Base-by-base conservation (phyloP, 1,140 invertebrate species). In the Formica selysi region DNA sequence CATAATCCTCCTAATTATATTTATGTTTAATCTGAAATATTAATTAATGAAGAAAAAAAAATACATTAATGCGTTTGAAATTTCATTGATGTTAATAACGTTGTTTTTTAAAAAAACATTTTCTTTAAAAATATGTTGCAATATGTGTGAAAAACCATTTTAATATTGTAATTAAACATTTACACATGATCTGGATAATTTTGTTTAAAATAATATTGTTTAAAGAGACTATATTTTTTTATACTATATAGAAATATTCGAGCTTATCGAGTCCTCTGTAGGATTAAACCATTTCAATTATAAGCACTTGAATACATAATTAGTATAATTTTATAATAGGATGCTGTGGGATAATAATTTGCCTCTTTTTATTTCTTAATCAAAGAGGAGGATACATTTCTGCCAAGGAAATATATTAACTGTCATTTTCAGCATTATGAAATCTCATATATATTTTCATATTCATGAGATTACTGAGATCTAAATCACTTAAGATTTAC, bases 141-240 rank as follows among this genome's bases (percentile, higher is more conserved):
- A 44, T 29, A 10, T 48, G 10, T 38, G 57, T 44, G 51, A 51
- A 36, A 67, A 79, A 65, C 16, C 7, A 13, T 32, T 80, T 29
- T 16, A 61, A 32, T 38, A 8, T 19, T 22, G 61, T 67, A 76
- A 86, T 88, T 61, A 74, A 76, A 71, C 48, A 51, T 74, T 62
- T 59, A 57, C 51, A 74, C 71, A 19, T 48, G 44, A 48, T 51
- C 41, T 51, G 79, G 22, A 62, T 76, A 76, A 51, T 88, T 89
- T 73, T 79, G 54, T 88, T 88, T 70, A 74, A 87, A 88, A 44
- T 85, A 85, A 84, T 48, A 59, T 85, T 86, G 76, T 80, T 89
- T 48, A 80, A 86, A 89, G 41, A 85, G 85, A 79, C 48, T 89
- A 89, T 62, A 48, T n/a, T 80, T 44, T 88, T 80, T 44, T 88